phyloP scores from a whole-genome alignment of 2,888 invertebrate genomes.

The Hirtodrosophila histrioides region DNA sequence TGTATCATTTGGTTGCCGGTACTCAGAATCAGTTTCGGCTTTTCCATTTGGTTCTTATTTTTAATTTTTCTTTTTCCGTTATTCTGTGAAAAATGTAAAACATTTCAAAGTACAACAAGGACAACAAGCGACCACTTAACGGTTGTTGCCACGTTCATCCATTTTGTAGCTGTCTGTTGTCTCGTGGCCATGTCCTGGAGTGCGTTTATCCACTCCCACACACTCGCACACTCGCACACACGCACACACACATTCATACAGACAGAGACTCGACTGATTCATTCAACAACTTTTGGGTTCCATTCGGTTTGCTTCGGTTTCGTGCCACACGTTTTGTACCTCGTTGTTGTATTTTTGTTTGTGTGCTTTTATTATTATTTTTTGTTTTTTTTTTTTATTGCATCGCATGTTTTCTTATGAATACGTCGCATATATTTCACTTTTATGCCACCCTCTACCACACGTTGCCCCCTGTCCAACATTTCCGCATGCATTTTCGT shows the following conservation, averaged over 20 bases:
- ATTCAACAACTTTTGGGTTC: conserved; percentile 43
- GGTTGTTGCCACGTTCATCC: conserved; percentile 76
- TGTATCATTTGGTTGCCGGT: conserved; percentile 26
- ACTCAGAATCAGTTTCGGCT: conserved; percentile 38
- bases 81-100: conserved; percentile 74
- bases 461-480: not conserved
- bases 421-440: conserved; percentile 61
- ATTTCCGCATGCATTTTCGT: conserved; percentile 49
- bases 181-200: conserved; percentile 60
- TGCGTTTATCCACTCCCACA: conserved; percentile 55
- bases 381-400: conserved; percentile 41
- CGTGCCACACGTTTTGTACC: conserved; percentile 56
- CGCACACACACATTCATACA: conserved; percentile 12
- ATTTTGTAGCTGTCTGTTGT: conserved; percentile 67
- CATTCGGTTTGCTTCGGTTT: conserved; percentile 52
- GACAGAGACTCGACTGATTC: conserved; percentile 52
- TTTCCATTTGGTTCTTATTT: conserved; percentile 25
- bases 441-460: conserved; percentile 50
- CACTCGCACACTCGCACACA: conserved; percentile 6
- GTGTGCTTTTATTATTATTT: conserved; percentile 18
- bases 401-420: conserved; percentile 66
- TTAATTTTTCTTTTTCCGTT: conserved; percentile 20
- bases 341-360: conserved; percentile 18
- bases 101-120: conserved; percentile 74
- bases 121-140: conserved; percentile 80